Evolutionary conservation across 2,113 vertebrate species (phyloP), one percentile per base, ranked within the genome.

Genomic region (Neomonachus schauinslandi): DNA sequence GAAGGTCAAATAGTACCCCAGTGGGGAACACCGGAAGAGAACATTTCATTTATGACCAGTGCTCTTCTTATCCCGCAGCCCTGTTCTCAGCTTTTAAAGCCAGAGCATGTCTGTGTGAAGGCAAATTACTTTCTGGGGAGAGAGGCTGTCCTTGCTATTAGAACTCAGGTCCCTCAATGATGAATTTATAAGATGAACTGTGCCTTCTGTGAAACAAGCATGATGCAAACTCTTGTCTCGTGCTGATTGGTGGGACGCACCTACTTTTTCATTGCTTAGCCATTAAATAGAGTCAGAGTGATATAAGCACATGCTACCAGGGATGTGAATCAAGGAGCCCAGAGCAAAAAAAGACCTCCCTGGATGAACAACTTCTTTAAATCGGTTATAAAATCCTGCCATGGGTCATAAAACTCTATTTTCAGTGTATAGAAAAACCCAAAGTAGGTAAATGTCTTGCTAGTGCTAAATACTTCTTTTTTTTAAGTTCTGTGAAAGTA

Each of bases 101-200:
- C 51, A 49, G n/a, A 77, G 19, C 46, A 28, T 36, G 4, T 94
- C 63, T 88, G 55, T 59, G 63, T 7, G n/a, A 88, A 98, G 97
- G 98, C 96, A 95, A 98, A 98, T 98, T 74, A 98, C 85, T 97
- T 97, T 96, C 74, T 39, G 8, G 93, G 82, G 28, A 95, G 87
- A 97, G 95, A 97, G 96, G 92, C 80, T 98, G 96, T 98, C 97
- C 92, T 94, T 92, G 59, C 53, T 97, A 46, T 93, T 91, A 92
- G 93, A 98, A 97, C 81, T 97, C 89, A 15, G 31, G 89, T 97
- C 77, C 91, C 94, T 92, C 79, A 74, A 74, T 96, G 97, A 98
- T 98, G 97, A 97, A 97, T 98, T 98, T 98, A 97, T 98, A 87
- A 95, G 97, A 97, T 98, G 96, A 98, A 98, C 97, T 97, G 98